A percentile compares a stretch with the other conserved stretches of the same genome.
phyloP scores from a whole-genome alignment of 2,113 vertebrate genomes.

The Catagonus wagneri region DNA sequence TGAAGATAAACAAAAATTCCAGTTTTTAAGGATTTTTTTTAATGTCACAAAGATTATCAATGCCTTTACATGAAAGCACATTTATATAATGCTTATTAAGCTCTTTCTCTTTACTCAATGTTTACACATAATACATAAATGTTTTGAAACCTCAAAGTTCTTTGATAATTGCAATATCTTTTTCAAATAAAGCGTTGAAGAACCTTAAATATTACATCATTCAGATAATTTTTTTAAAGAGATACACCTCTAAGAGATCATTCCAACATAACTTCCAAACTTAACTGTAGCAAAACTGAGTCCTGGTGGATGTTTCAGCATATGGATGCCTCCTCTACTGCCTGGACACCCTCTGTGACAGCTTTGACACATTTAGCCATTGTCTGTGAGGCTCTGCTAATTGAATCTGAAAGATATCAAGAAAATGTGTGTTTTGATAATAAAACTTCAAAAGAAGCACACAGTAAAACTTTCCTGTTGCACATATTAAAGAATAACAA shows the following conservation, averaged over 20 bases:
- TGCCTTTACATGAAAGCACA: slow-evolving; percentile 58
- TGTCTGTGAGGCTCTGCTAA: slow-evolving; percentile 97
- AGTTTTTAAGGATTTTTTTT: slow-evolving; percentile 62
- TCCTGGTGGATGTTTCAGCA: slow-evolving; percentile 87
- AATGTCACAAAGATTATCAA: slow-evolving; percentile 30
- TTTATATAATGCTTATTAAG: slow-evolving; percentile 67
- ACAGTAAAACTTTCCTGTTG: background rate
- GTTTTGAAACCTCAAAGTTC: slow-evolving; percentile 60
- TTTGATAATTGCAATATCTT: slow-evolving; percentile 66
- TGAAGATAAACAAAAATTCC: slow-evolving; percentile 40
- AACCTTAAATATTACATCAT: slow-evolving; percentile 75
- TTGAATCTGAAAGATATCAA: slow-evolving; percentile 91
- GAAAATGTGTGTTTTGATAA: slow-evolving; percentile 55
- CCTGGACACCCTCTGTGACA: slow-evolving; percentile 95
- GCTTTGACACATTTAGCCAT: slow-evolving; percentile 99
- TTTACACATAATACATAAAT: slow-evolving; percentile 80
- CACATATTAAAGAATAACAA: background rate
- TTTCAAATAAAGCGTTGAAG: slow-evolving; percentile 73
- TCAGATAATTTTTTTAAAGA: slow-evolving; percentile 71
- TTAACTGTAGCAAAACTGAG: slow-evolving; percentile 61
- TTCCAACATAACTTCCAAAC: slow-evolving; percentile 61
- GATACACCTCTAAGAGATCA: slow-evolving; percentile 68
- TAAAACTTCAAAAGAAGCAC: slow-evolving; percentile 39
- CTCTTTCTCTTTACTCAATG: slow-evolving; percentile 63
- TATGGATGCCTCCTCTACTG: slow-evolving; percentile 95